Evolutionary conservation across 2,888 invertebrate genomes (phyloP).

Genomic region (Torymus aiolomorphi): DNA sequence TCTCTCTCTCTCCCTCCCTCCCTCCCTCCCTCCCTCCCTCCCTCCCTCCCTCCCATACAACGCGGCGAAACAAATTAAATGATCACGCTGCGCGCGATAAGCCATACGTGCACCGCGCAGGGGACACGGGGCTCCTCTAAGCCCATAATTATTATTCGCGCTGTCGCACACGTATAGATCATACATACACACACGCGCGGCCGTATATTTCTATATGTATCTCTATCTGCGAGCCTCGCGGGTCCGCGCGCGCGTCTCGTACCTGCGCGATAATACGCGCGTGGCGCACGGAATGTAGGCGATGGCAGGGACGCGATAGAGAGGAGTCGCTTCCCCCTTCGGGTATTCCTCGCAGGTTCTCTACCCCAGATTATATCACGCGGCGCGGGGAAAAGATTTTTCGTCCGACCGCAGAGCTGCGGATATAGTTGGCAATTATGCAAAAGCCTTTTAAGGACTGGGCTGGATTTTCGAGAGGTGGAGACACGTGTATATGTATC

Average conservation of each 20-base stretch:
- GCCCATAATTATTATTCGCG: slow-evolving; percentile 44
- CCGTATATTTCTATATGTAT: slow-evolving; percentile 11
- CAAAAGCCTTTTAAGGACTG: no score
- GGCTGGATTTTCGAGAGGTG: no score
- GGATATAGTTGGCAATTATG: no score
- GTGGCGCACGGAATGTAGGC: slow-evolving; percentile 1
- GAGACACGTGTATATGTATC: no score
- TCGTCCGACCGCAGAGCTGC: no score
- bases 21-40: no score
- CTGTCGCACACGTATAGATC: slow-evolving; percentile 11
- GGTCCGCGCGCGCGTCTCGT: neutral
- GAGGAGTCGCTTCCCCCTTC: neutral
- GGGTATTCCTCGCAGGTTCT: no score
- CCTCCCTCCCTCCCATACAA: no score
- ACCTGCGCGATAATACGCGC: neutral
- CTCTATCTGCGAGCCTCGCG: slow-evolving; percentile 21
- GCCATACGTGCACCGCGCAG: neutral
- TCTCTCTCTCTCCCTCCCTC: slow-evolving; percentile 18
- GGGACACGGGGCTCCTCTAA: slow-evolving; percentile 13
- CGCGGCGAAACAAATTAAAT: slow-evolving; percentile 37
- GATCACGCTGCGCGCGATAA: slow-evolving; percentile 16
- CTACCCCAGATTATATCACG: slow-evolving; percentile 2
- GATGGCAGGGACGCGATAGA: slow-evolving; percentile 11
- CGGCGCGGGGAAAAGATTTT: no score
- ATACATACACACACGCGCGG: neutral